Conservation (phyloP, 2,797 vertebrate species). For the Cossypha dichroa region DNA sequence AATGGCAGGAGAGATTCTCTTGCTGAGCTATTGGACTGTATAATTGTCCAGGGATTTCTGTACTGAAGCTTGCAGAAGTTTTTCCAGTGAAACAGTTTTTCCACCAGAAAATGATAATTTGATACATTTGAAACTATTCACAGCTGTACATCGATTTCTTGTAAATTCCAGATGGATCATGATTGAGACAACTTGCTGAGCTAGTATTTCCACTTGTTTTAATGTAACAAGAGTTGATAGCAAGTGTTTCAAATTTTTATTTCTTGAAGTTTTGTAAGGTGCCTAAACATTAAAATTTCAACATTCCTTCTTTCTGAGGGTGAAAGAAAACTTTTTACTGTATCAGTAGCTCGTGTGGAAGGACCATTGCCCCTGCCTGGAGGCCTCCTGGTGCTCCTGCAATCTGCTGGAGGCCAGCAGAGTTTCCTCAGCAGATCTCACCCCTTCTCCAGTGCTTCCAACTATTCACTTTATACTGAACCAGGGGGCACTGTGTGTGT, state of each 20-base stretch:
- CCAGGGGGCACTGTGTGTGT: too few relatives aligned
- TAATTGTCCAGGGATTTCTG: constrained; percentile 31
- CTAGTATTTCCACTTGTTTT: background rate
- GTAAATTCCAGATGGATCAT: constrained; percentile 16
- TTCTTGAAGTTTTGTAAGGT: background rate
- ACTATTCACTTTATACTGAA: background rate
- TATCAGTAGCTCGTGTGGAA: background rate
- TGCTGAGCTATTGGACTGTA: constrained; percentile 39
- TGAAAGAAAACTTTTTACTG: background rate
- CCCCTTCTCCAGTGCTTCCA: background rate
- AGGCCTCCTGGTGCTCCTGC: background rate
- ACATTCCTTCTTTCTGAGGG: background rate
- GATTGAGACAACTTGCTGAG: constrained; percentile 29
- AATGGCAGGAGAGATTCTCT: constrained; percentile 20
- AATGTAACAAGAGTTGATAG: background rate
- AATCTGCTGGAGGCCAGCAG: background rate
- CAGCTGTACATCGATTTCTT: background rate
- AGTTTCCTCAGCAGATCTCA: background rate
- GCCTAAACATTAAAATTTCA: background rate
- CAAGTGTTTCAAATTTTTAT: background rate
- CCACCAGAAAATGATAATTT: constrained; percentile 40
- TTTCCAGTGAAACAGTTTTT: constrained; percentile 38
- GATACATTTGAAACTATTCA: constrained; percentile 40
- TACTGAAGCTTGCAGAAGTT: constrained; percentile 10
- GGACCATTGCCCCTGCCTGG: background rate